Conservation (phyloP, 2,797 vertebrate genomes). For the Petrocephalus sullivani region DNA sequence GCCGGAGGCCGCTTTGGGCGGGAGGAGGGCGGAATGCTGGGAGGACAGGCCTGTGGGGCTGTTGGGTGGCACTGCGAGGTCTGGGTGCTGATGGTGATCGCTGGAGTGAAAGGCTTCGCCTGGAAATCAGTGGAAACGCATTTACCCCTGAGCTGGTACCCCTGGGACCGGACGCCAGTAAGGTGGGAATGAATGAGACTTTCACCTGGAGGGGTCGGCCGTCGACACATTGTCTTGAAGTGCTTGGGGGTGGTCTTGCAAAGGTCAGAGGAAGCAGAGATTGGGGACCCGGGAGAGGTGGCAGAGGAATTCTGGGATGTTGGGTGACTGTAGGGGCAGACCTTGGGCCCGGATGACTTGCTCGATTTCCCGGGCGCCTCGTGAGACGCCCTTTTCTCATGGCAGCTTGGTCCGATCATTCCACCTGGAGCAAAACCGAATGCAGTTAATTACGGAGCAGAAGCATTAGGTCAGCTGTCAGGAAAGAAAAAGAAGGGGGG, state of each 20-base stretch:
- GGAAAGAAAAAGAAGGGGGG: neutral
- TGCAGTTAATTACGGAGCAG: neutral
- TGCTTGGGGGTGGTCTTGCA: conserved; percentile 90
- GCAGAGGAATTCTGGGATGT: conserved; percentile 66
- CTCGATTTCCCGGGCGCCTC: conserved; percentile 70
- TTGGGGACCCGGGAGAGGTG: conserved; percentile 61
- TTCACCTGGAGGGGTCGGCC: conserved; percentile 81
- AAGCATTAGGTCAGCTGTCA: neutral
- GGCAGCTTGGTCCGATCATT: conserved; percentile 55
- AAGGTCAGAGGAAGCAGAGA: conserved; percentile 85
- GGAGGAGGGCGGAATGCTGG: conserved; percentile 76
- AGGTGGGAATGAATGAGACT: neutral
- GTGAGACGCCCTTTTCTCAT: conserved; percentile 67
- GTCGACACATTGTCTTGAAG: conserved; percentile 89
- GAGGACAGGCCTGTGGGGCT: conserved; percentile 89
- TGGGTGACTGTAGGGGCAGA: conserved; percentile 82
- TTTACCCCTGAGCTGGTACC: neutral
- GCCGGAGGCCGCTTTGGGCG: conserved; percentile 70
- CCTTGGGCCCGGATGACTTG: conserved; percentile 68
- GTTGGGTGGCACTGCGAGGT: conserved; percentile 95
- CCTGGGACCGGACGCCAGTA: neutral
- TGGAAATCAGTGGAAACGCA: conserved; percentile 44
- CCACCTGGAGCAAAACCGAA: conserved; percentile 43
- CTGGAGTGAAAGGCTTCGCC: conserved; percentile 91
- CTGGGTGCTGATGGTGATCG: conserved; percentile 89